Evolutionary conservation across 2,888 invertebrate species (phyloP), one percentile per base, ranked within the genome.

Genomic region (Conistra vaccinii): DNA sequence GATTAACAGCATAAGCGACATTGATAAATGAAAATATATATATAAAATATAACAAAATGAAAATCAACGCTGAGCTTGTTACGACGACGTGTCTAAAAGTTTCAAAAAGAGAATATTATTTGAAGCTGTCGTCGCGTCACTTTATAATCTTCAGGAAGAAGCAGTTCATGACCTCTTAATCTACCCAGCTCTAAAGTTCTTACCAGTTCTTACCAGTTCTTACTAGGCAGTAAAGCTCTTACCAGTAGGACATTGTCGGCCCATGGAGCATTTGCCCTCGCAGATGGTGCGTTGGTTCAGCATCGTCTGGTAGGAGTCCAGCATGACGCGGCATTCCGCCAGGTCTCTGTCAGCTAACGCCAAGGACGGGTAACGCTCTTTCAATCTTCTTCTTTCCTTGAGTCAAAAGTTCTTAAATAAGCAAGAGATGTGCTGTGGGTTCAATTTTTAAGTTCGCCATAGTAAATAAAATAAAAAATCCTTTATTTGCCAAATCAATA

Each of bases 231-330:
- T 48, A 48, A 48, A 48, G 20, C 58, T 45, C 83, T 92, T 97
- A 94, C 98, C 98, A 88, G 98, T 98, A 12, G 98, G 99, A 95
- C 98, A 99, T 87, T 98, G 97, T 89, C 98, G 97, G 63, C 98
- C 98, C 96, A 98, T 97, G 6, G 98, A 97, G 92, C 99, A 99
- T 91, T 98, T 98, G 62, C 98, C 98, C 93, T 99, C 98, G 94
- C 99, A 99, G 81, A 99, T 98, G 89, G 98, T 98, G 80, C 97
- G 97, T 77, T 98, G 97, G 87, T 97, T 97, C 69, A 98, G 96
- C 93, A 98, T 97, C 80, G 98, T 98, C 92, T 98, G 98, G 94
- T 99, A 99, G 80, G 98, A 98, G 91, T 98, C 98, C 86, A 99
- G 97, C 94, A 98, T 98, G 32, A 97, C 93, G 35, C 97, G 97